Base-by-base conservation (phyloP, 2,888 invertebrate species). In the Cerceris ruficornis region DNA sequence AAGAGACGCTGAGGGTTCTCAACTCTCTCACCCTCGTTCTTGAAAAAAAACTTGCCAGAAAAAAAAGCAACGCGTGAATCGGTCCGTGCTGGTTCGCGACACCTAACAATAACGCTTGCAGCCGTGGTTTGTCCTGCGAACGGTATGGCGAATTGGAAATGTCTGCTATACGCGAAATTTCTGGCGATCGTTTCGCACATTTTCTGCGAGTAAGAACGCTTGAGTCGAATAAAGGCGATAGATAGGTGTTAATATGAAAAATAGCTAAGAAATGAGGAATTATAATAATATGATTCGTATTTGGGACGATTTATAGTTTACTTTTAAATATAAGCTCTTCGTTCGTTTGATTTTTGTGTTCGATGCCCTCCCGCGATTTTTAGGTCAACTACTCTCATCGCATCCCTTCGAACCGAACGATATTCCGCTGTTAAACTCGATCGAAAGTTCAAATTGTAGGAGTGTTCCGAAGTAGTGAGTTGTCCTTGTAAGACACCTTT, bases 41-140 rank as follows among this genome's bases (percentile, higher is more conserved):
- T 70, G 69, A 73, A 71, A 78, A 81, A 83, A 81, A 81, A 77
- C 71, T 66, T 75, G 46, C 75, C 80, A 72, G 80, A 82, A 82
- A 80, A 83, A 80, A 81, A 64, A 66, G 68, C 77, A 72, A 81
- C 80, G 82, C 81, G 83, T 75, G 83, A 84, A 84, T 82, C 82
- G 80, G 77, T 61, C 75, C 72, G 59, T 69, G 75, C 78, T 81
- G 82, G 82, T 84, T 85, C 82, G 76, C 76, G 52, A 17, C 15
- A 65, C 54, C 66, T 65, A 68, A 69, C 67, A 57, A 61, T 11
- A 46, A 8, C 11, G 46, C 46, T n/a, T 11, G 46, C 8, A 46
- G 11, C 6, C 9, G 11, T 46, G 11, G 7, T n/a, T 52, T n/a
- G 67, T 64, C 5, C 11, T 46, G 11, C 2, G 5, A 46, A 6